Conservation (phyloP, 2,113 vertebrate genomes). For the Crocuta crocuta region DNA sequence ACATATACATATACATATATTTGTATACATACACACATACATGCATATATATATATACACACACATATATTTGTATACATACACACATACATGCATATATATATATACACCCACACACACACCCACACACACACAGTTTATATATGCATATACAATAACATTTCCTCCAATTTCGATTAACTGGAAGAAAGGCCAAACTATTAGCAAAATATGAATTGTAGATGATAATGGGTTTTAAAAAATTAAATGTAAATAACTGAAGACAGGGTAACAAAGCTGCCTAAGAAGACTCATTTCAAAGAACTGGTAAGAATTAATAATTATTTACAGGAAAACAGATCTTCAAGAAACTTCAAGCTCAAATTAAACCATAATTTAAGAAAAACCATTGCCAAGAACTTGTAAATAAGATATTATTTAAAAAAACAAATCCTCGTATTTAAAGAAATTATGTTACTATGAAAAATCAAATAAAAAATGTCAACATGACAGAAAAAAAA, state of each 20-base stretch:
- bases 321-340: constrained; percentile 6
- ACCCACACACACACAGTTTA: neutral
- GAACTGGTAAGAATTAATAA: neutral
- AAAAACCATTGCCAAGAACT: neutral
- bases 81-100: too few relatives aligned
- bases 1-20: too few relatives aligned
- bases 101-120: too few relatives aligned
- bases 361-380: constrained; percentile 2
- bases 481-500: neutral
- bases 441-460: constrained; percentile 34
- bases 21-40: too few relatives aligned
- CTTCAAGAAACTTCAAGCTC: constrained; percentile 1
- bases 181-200: neutral
- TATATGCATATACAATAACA: neutral
- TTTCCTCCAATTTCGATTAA: neutral
- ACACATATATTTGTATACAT: neutral
- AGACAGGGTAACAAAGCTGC: neutral
- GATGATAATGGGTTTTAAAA: neutral
- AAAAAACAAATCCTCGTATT: neutral
- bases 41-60: too few relatives aligned
- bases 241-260: constrained; percentile 47
- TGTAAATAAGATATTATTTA: neutral
- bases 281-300: neutral
- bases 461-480: constrained; percentile 2
- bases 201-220: constrained; percentile 33